Conservation (phyloP, 1,140 invertebrate genomes). For the Dryas iulia region DNA sequence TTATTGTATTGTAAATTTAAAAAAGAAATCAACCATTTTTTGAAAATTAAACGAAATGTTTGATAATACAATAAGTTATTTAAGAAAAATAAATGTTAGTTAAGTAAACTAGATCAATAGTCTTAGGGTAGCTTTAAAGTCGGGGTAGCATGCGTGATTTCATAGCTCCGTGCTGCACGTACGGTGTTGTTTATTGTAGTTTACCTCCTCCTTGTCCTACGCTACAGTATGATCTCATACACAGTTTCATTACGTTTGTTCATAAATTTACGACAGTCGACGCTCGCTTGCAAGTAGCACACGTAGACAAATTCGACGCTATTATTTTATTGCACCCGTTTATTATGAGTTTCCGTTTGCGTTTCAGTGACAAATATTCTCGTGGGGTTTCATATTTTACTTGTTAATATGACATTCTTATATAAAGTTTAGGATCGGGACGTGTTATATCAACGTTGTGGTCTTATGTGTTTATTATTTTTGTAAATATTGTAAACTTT, state of each 20-base stretch:
- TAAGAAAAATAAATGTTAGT: constrained; percentile 15
- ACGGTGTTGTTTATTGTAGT: constrained; percentile 18
- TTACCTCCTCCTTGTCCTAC: constrained; percentile 10
- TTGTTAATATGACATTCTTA: constrained; percentile 13
- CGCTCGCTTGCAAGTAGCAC: constrained; percentile 16
- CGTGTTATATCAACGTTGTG: too few relatives aligned
- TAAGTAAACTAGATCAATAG: constrained; percentile 20
- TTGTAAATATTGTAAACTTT: not conserved
- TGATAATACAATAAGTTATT: not conserved
- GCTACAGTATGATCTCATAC: constrained; percentile 13
- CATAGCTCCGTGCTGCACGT: constrained; percentile 6
- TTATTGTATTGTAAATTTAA: not conserved
- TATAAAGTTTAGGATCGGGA: not conserved
- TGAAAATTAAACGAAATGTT: not conserved
- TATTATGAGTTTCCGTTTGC: constrained; percentile 21
- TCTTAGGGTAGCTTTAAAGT: constrained; percentile 13
- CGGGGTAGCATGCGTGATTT: constrained; percentile 13
- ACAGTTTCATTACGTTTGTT: constrained; percentile 21
- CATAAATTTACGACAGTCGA: constrained; percentile 25
- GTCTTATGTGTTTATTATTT: too few relatives aligned
- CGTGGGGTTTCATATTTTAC: constrained; percentile 20
- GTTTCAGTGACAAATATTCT: constrained; percentile 13
- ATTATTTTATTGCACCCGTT: constrained; percentile 23
- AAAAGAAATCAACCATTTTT: not conserved
- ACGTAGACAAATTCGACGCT: constrained; percentile 21